Conservation (phyloP, 1,140 invertebrate genomes). For the Heliconius hermathena region DNA sequence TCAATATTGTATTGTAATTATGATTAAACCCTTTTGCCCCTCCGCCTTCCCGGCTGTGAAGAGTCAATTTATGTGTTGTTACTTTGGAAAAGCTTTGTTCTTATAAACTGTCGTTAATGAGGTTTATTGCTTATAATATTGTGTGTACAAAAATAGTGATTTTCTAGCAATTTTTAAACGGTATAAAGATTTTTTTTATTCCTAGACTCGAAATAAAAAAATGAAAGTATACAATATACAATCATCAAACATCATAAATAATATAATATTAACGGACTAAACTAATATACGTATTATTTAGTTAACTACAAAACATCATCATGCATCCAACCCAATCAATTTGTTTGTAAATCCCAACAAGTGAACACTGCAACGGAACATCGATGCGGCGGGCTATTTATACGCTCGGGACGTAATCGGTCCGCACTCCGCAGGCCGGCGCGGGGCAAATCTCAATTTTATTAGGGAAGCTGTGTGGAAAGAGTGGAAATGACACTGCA, state of each 20-base stretch:
- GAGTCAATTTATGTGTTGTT: slow-evolving; percentile 1
- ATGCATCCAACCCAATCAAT: not conserved
- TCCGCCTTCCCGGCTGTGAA: not conserved
- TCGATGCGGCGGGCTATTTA: slow-evolving; percentile 43
- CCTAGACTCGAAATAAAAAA: no score
- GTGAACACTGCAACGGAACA: slow-evolving; percentile 27
- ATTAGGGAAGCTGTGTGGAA: slow-evolving; percentile 74
- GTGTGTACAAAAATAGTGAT: no score
- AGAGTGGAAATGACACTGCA: slow-evolving; percentile 78
- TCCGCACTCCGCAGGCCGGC: slow-evolving; percentile 26
- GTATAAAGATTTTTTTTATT: no score
- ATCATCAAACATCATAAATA: not conserved
- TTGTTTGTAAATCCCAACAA: slow-evolving; percentile 10
- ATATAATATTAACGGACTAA: not conserved
- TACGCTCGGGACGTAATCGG: slow-evolving; percentile 44
- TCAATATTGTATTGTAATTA: slow-evolving; percentile 22
- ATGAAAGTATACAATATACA: no score
- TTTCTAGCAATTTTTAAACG: no score
- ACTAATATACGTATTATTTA: not conserved
- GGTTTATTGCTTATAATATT: no score
- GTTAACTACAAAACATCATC: not conserved
- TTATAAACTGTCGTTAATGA: not conserved
- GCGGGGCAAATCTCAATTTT: slow-evolving; percentile 72
- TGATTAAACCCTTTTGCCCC: slow-evolving; percentile 2
- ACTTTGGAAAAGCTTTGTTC: not conserved